Evolutionary conservation across 37 sponge, comb jelly and placozoan genomes (phyloP), one percentile per base, ranked within the genome.

Genomic region (Lycopodina hypogea): DNA sequence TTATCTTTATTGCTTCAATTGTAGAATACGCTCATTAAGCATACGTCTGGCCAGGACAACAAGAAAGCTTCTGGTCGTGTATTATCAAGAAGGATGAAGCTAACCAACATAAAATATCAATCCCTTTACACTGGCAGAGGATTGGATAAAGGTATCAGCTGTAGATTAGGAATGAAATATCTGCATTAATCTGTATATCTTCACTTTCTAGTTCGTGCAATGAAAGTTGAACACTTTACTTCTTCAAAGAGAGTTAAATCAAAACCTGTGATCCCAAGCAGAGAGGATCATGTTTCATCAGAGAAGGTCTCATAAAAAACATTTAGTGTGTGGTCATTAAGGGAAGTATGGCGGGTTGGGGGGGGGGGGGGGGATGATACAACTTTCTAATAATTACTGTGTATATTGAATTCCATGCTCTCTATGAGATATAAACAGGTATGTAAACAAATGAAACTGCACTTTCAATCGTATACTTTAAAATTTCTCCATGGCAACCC

Each of bases 251-350:
- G 30, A 18, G 55, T 23, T 35, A 81, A 62, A 41, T 45, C 6
- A 1, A 62, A 42, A 30, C 52, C 52, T 28, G 64, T 72, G 18
- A 72, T 81, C 41, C 82, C 82, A 9, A 62, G 15, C 35, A 81
- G 41, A 3, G 82, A 81, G 42, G 82, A 60, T 18, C 39, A 62
- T 18, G 63, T 81, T 8, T 51, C 82, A 34, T 81, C 82, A 38
- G 72, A 73, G 37, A 40, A 81, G 63, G 82, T 81, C 9, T 26
- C n/a, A n/a, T n/a, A n/a, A n/a, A n/a, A n/a, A n/a, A n/a, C n/a
- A n/a, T n/a, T n/a, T n/a, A n/a, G n/a, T n/a, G n/a, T n/a, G n/a
- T n/a, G n/a, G n/a, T n/a, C n/a, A n/a, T n/a, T n/a, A n/a, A n/a
- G n/a, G n/a, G n/a, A n/a, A n/a, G n/a, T n/a, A n/a, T n/a, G n/a